Evolutionary conservation across 2,797 vertebrate species (phyloP).

Genomic region (Lithobates sylvaticus): DNA sequence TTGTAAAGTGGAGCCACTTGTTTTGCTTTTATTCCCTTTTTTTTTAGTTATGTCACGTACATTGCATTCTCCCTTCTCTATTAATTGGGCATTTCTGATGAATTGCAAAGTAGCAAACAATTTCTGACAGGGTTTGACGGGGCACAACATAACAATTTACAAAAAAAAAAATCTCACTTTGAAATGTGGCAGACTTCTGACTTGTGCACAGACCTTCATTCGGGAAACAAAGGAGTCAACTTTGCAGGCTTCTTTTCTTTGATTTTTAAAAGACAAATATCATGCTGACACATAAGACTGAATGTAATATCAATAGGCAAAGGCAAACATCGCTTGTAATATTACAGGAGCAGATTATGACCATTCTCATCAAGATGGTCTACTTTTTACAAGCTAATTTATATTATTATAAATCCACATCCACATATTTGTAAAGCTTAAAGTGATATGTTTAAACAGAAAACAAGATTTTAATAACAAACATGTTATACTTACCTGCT

Average conservation of each 20-base stretch:
- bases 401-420: too few species aligned
- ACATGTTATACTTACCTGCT: too few species aligned
- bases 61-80: slow-evolving; percentile 53
- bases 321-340: neutral
- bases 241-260: neutral
- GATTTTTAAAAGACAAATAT: neutral
- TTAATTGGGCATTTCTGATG: slow-evolving; percentile 61
- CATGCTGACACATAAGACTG: neutral
- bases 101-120: slow-evolving; percentile 58
- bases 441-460: too few species aligned
- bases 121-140: slow-evolving; percentile 59
- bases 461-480: too few species aligned
- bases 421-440: too few species aligned
- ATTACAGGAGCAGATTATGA: too few species aligned
- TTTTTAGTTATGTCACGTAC: slow-evolving; percentile 44
- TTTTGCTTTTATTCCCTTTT: slow-evolving; percentile 43
- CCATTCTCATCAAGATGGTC: too few species aligned
- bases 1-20: slow-evolving; percentile 57
- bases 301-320: neutral
- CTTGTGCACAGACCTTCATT: slow-evolving; percentile 13
- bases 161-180: slow-evolving; percentile 48
- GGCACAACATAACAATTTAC: slow-evolving; percentile 58
- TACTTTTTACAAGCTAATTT: too few species aligned
- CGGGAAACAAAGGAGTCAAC: slow-evolving; percentile 21
- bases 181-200: slow-evolving; percentile 16